phyloP scores from a whole-genome alignment of 1,140 invertebrate genomes.

The Thalassaphorura encarpata region DNA sequence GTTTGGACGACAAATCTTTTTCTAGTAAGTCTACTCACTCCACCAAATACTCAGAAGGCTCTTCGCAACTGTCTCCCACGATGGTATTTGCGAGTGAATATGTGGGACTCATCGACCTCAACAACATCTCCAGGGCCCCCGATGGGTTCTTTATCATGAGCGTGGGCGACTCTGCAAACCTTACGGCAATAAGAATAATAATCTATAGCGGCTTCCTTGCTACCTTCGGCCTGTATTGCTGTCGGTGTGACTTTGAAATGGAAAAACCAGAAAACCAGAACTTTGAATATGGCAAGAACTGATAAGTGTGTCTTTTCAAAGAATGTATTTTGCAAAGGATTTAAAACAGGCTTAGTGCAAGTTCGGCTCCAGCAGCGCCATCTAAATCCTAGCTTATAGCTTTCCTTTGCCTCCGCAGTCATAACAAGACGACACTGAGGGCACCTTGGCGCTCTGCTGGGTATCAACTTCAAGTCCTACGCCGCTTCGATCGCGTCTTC shows the following conservation, averaged over 20 bases:
- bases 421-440: background rate
- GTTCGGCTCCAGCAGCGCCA: background rate
- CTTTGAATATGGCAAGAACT: background rate
- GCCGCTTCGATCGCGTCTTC: too few relatives aligned
- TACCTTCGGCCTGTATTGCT: background rate
- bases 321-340: background rate
- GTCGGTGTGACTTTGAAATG: background rate
- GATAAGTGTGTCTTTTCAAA: background rate
- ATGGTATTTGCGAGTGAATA: constrained; percentile 16
- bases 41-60: constrained; percentile 19
- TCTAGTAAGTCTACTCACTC: constrained; percentile 1
- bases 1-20: background rate
- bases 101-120: constrained; percentile 16
- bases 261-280: background rate
- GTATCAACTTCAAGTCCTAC: too few relatives aligned
- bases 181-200: constrained; percentile 12
- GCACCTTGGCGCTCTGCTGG: background rate
- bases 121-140: constrained; percentile 12
- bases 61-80: constrained; percentile 6
- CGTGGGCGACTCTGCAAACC: background rate
- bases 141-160: constrained; percentile 3
- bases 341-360: background rate
- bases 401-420: background rate
- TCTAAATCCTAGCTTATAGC: background rate
- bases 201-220: background rate